Base-by-base conservation (phyloP, 2,888 invertebrate genomes). In the Malacosoma neustria region DNA sequence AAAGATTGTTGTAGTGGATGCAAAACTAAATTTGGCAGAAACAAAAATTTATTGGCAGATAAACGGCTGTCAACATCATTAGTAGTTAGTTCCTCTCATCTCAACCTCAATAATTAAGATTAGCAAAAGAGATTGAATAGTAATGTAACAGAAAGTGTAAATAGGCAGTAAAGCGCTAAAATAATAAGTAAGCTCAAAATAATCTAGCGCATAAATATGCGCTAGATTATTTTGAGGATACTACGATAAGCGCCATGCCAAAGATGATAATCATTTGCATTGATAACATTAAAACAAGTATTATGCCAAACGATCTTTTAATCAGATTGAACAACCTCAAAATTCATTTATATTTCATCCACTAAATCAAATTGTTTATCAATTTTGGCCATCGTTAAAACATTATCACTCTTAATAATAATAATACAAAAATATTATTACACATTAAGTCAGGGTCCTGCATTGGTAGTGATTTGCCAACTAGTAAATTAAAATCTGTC, bases 251-350 rank as follows among this genome's bases (percentile, higher is more conserved):
- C 22, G 5, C 22, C 37, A 48, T 71, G 74, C 74, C 75, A 74
- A 70, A 58, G 56, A 63, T 67, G 62, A 61, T 64, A 67, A 67
- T 58, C 64, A 58, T 54, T 56, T 62, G 61, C 69, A 60, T 57
- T 60, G 61, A 65, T 54, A 50, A 43, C 60, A 66, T 67, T 58
- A 63, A 58, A n/a, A n/a, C n/a, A n/a, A n/a, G n/a, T 62, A 64
- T 57, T 48, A 54, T 71, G 69, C 70, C 72, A 70, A 79, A 76
- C 73, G 67, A 71, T 75, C 71, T 66, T 57, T 66, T 54, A 48
- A 57, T 66, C 55, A 49, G 46, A 57, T 73, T 70, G 63, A 58
- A 61, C 65, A 69, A 70, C 54, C 57, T 51, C 62, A 69, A 70
- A 60, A 22, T 2, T 5, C 22, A 22, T 22, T 22, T 22, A 72